Evolutionary conservation across 1,140 invertebrate genomes (phyloP), one percentile per base, ranked within the genome.

Genomic region (Drosophila pachea): DNA sequence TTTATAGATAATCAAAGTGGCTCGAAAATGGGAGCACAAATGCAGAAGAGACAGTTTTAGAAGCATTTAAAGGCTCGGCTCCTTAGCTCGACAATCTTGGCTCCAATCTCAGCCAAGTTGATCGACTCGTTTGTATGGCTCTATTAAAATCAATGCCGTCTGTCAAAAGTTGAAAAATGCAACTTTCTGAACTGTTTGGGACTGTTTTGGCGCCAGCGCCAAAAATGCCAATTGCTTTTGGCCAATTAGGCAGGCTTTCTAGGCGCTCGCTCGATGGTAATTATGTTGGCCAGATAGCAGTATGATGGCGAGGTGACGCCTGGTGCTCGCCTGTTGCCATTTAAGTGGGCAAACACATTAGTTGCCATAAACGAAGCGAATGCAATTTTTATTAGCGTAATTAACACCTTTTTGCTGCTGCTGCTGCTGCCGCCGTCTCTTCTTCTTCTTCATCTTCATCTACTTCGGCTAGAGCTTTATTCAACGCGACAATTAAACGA

Each of bases 321-420:
- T 31, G 22, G 22, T 22, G 32, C 48, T 48, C 65, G 62, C 73
- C 48, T 50, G 54, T 65, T 70, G 68, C 73, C 69, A 76, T 81
- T 81, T 76, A 81, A 68, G 56, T 61, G 58, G 36, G 64, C 32
- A 68, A 81, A 68, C 65, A 70, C 65, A 70, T 81, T 81, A 74
- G 76, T 66, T 66, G 60, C 78, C 78, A 82, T 81, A 77, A 77
- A 76, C 68, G 78, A 49, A 71, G 72, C 61, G 63, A 84, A 84
- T 84, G 76, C 79, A 68, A 65, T 68, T 79, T 79, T 86, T 84
- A 86, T 76, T 84, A 76, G 76, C 69, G 81, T 76, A 74, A 84
- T 86, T 84, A 84, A 83, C 79, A 83, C 79, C 79, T 83, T 50
- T 73, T 55, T 40, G 40, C 40, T 14, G 40, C 12, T 5, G 12